Percentiles rank a stretch among this genome's conserved stretches.
phyloP scores from a whole-genome alignment of 2,113 vertebrate species.

The Chloebia gouldiae region DNA sequence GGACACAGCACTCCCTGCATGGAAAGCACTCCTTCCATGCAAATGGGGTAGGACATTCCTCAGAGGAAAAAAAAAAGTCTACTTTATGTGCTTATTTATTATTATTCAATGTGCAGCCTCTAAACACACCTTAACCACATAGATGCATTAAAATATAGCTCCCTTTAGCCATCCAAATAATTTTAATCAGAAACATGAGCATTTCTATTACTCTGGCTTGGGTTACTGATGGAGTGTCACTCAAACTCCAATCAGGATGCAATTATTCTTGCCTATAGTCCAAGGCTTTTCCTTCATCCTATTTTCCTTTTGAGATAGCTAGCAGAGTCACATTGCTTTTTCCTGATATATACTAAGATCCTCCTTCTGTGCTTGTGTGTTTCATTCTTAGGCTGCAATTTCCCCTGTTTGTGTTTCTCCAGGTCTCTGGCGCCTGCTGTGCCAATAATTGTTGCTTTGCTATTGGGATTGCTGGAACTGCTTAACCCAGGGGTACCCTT shows the following conservation, averaged over 20 bases:
- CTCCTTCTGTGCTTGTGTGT: accelerated
- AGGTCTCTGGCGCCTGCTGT: background rate
- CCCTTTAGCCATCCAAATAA: background rate
- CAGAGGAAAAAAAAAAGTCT: background rate
- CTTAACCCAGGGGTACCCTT: background rate
- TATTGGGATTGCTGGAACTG: accelerated
- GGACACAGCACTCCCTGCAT: background rate
- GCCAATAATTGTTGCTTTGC: background rate
- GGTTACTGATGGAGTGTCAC: background rate
- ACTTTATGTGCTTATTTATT: background rate
- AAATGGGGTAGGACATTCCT: background rate
- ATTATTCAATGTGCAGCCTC: background rate
- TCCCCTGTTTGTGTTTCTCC: background rate
- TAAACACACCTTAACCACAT: background rate
- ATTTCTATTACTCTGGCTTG: background rate
- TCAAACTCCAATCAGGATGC: background rate
- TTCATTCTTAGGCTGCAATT: background rate
- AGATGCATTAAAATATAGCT: background rate
- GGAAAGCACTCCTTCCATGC: background rate
- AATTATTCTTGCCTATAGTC: background rate
- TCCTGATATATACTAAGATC: background rate
- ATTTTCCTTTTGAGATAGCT: background rate
- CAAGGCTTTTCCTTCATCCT: background rate
- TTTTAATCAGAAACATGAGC: background rate
- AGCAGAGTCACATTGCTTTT: background rate